Percentiles rank a stretch among this genome's conserved stretches.
Evolutionary conservation across 2,888 invertebrate species (phyloP).

Genomic region (Phaonia tiefii): DNA sequence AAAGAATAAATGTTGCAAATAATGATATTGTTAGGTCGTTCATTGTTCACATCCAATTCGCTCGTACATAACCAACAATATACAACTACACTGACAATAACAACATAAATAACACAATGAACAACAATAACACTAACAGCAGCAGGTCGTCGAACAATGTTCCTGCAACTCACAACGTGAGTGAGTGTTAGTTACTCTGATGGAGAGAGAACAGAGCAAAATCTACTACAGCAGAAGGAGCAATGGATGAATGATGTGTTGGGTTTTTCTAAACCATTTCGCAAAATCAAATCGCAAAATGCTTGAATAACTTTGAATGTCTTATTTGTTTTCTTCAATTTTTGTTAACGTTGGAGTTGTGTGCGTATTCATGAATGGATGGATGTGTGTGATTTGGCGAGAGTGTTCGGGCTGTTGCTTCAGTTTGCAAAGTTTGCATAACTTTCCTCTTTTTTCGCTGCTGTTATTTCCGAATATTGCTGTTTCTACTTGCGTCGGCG

Average conservation of each 20-base stretch:
- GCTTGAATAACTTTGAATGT: slow-evolving; percentile 57
- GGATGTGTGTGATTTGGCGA: too few relatives aligned
- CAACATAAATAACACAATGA: slow-evolving; percentile 32
- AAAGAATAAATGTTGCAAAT: slow-evolving; percentile 40
- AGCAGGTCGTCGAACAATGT: too few relatives aligned
- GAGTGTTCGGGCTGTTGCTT: neutral
- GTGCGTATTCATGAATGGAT: neutral
- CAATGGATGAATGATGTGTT: slow-evolving; percentile 31
- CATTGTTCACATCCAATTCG: slow-evolving; percentile 20
- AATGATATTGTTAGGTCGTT: slow-evolving; percentile 36
- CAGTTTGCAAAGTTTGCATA: slow-evolving; percentile 5
- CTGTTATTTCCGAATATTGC: too few relatives aligned
- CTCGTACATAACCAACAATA: slow-evolving; percentile 36
- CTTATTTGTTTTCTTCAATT: neutral
- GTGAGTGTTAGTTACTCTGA: slow-evolving; percentile 31
- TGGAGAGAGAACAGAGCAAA: too few relatives aligned
- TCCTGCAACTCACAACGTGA: slow-evolving; percentile 29
- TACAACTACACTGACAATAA: slow-evolving; percentile 16
- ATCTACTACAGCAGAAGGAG: neutral
- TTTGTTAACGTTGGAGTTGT: neutral
- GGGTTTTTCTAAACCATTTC: slow-evolving; percentile 58
- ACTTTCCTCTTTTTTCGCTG: slow-evolving; percentile 15
- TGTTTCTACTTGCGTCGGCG: neutral
- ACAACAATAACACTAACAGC: slow-evolving; percentile 25
- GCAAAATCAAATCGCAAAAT: slow-evolving; percentile 54